Evolutionary conservation across 1,140 invertebrate genomes (phyloP).

Genomic region (Musca domestica): DNA sequence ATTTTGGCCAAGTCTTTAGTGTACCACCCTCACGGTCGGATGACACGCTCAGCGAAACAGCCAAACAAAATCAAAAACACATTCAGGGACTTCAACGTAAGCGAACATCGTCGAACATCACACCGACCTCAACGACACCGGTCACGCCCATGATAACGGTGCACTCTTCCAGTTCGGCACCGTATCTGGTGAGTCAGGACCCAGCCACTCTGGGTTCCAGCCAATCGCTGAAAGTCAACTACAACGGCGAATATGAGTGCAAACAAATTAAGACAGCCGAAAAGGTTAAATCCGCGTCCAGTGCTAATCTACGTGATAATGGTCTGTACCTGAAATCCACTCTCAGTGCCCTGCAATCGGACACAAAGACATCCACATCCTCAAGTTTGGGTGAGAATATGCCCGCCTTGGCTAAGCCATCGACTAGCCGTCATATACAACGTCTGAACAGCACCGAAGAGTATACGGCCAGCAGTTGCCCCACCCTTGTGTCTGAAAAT

Average conservation of each 20-base stretch:
- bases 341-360: slow-evolving; percentile 40
- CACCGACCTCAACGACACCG: slow-evolving; percentile 26
- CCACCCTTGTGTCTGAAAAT: slow-evolving; percentile 38
- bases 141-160: slow-evolving; percentile 39
- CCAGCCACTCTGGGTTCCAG: slow-evolving; percentile 61
- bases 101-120: slow-evolving; percentile 56
- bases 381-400: slow-evolving; percentile 24
- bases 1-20: slow-evolving; percentile 45
- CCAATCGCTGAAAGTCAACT: slow-evolving; percentile 38
- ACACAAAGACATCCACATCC: slow-evolving; percentile 31
- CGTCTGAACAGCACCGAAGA: slow-evolving; percentile 48
- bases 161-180: slow-evolving; percentile 46
- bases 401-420: slow-evolving; percentile 31
- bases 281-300: slow-evolving; percentile 41
- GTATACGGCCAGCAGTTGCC: slow-evolving; percentile 38
- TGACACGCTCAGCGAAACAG: slow-evolving; percentile 65
- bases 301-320: slow-evolving; percentile 50
- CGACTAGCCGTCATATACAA: slow-evolving; percentile 39
- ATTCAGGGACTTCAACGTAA: slow-evolving; percentile 44
- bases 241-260: slow-evolving; percentile 59
- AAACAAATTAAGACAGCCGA: slow-evolving; percentile 20
- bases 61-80: slow-evolving; percentile 55
- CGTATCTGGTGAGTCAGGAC: slow-evolving; percentile 49
- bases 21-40: slow-evolving; percentile 74
- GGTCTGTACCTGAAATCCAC: slow-evolving; percentile 56